Evolutionary conservation across 2,113 vertebrate genomes (phyloP).

Genomic region (Paedocypris sp.): DNA sequence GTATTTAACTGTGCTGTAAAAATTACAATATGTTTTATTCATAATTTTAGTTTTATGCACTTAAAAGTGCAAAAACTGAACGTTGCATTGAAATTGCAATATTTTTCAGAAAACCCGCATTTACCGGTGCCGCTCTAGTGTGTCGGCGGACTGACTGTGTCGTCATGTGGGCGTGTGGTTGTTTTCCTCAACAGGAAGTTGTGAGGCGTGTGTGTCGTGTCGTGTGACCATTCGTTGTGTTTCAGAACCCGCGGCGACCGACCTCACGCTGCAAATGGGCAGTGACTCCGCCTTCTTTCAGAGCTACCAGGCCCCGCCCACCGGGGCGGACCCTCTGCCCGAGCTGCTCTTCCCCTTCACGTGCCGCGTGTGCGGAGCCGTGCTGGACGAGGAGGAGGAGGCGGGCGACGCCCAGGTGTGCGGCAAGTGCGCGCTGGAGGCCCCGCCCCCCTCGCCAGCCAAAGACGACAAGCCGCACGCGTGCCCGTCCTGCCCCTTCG

Average conservation of each 20-base stretch:
- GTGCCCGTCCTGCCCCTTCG: conserved; percentile 82
- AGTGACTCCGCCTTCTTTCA: conserved; percentile 49
- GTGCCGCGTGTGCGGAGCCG: conserved; percentile 78
- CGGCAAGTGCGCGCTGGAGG: conserved; percentile 67
- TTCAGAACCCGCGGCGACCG: conserved; percentile 48
- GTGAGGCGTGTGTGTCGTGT: too few species aligned
- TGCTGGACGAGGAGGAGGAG: conserved; percentile 70
- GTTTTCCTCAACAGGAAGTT: too few species aligned
- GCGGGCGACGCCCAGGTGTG: conserved; percentile 65
- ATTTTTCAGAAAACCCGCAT: too few species aligned
- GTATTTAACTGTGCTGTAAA: too few species aligned
- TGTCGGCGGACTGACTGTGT: too few species aligned
- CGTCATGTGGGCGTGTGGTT: too few species aligned
- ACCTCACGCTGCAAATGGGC: conserved; percentile 51
- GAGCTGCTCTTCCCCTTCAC: conserved; percentile 82
- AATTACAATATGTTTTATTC: too few species aligned
- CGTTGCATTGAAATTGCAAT: too few species aligned
- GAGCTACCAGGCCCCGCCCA: conserved; percentile 44
- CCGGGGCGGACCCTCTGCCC: conserved; percentile 55
- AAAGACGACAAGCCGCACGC: conserved; percentile 74
- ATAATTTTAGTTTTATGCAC: too few species aligned
- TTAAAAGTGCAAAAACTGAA: too few species aligned
- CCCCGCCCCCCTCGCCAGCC: conserved; percentile 43
- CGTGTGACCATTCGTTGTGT: too few species aligned
- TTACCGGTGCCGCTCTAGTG: too few species aligned